phyloP scores from a whole-genome alignment of 2,113 vertebrate genomes.

The Lichenostomus cassidix region DNA sequence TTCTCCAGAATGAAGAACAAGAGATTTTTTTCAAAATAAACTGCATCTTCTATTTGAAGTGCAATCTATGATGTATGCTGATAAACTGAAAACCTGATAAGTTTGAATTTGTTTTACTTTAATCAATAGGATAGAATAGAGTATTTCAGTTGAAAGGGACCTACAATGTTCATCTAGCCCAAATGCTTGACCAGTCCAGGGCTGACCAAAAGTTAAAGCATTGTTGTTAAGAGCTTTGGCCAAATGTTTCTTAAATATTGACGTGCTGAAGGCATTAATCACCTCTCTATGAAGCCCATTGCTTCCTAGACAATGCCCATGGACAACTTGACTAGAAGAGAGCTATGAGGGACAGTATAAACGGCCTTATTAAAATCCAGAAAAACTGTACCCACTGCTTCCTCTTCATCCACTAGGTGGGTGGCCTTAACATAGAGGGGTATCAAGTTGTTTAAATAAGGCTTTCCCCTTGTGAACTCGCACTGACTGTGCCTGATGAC shows the following conservation, averaged over 20 bases:
- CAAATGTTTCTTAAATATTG: not conserved
- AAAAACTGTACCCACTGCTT: not conserved
- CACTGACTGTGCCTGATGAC: not conserved
- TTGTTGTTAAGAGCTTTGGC: not conserved
- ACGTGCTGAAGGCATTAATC: not conserved
- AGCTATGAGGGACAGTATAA: not conserved
- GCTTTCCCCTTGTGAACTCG: not conserved
- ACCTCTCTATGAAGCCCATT: not conserved
- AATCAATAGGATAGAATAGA: not conserved
- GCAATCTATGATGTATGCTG: not conserved
- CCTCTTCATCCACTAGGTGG: not conserved
- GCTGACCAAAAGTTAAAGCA: not conserved
- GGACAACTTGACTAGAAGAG: not conserved
- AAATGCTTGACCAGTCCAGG: not conserved
- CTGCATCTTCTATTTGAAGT: not conserved
- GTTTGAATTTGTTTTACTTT: not conserved
- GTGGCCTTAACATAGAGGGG: not conserved
- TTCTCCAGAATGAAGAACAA: not conserved
- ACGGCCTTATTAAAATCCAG: not conserved
- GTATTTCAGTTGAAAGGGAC: not conserved
- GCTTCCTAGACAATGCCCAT: not conserved
- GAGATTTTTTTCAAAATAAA: not conserved
- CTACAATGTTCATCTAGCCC: not conserved
- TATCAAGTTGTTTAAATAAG: not conserved
- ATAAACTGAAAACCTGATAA: not conserved